A percentile compares a stretch with the other conserved stretches of the same genome.
Conservation (phyloP, 1,140 invertebrate genomes). For the Globodera rostochiensis region DNA sequence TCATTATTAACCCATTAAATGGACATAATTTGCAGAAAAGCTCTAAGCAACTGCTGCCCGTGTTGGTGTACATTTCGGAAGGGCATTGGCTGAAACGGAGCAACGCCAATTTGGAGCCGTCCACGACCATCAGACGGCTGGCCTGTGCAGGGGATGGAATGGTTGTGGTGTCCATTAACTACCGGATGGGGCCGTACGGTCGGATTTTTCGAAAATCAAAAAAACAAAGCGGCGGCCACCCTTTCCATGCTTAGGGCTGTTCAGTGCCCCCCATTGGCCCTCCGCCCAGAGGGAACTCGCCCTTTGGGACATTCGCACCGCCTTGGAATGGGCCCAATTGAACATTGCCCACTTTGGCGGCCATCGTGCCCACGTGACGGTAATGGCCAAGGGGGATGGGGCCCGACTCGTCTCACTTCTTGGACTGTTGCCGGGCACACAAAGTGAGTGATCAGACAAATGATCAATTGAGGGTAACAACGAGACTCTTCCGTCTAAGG, state of each 20-base stretch:
- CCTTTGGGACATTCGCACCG: slow-evolving; percentile 30
- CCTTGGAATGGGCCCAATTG: slow-evolving; percentile 24
- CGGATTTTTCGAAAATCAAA: not conserved
- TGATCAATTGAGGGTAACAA: not conserved
- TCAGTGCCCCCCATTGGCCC: slow-evolving; percentile 19
- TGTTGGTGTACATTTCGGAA: slow-evolving; percentile 24
- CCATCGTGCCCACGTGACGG: slow-evolving; percentile 26
- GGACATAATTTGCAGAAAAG: slow-evolving; percentile 1
- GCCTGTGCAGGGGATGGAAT: slow-evolving; percentile 32
- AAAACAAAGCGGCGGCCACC: not conserved
- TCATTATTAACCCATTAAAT: too few species aligned
- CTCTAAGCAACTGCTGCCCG: slow-evolving; percentile 16
- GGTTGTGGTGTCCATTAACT: slow-evolving; percentile 31
- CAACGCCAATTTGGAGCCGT: slow-evolving; percentile 33
- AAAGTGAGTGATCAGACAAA: slow-evolving; percentile 24
- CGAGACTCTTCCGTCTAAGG: slow-evolving; percentile 4
- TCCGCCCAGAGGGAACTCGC: slow-evolving; percentile 16
- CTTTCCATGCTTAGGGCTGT: slow-evolving; percentile 8
- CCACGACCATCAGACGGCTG: slow-evolving; percentile 15
- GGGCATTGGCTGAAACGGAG: slow-evolving; percentile 30
- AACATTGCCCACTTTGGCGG: slow-evolving; percentile 35
- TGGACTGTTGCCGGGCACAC: not conserved
- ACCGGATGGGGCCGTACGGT: slow-evolving; percentile 33
- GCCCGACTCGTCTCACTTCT: slow-evolving; percentile 27
- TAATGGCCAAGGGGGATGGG: slow-evolving; percentile 28